Percentiles rank a stretch among this genome's conserved stretches.
These are phyloP conservation scores for Camelus bactrianus DNA, from an alignment of 2,113 vertebrate genomes.

Conservation along the genomic window DNA sequence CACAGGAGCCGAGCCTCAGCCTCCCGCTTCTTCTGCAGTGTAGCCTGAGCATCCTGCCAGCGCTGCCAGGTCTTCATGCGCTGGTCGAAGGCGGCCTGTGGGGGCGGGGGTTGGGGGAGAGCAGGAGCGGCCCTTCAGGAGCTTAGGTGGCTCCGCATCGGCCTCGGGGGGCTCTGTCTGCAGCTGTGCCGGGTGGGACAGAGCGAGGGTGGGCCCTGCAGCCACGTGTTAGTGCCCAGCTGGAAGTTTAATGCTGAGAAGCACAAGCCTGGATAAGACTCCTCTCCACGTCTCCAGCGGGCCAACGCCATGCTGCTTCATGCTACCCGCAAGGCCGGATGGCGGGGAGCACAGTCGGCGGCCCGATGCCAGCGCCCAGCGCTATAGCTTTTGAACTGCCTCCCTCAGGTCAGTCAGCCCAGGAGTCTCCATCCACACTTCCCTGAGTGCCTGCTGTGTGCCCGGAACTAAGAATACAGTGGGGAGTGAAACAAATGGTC, in stretches of 20 bases:
- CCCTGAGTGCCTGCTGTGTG: not conserved
- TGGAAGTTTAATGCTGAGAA: not conserved
- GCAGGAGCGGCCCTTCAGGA: constrained; percentile 29
- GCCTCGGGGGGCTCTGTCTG: not conserved
- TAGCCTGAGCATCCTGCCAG: constrained; percentile 96
- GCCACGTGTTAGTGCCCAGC: constrained; percentile 33
- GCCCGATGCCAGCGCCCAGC: not conserved
- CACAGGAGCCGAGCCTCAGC: constrained; percentile 96
- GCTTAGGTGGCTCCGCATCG: not conserved
- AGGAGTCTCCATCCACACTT: not conserved
- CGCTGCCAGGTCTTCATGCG: constrained; percentile 98
- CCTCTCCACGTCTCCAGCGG: not conserved
- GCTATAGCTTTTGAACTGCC: not conserved
- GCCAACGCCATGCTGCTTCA: constrained; percentile 48
- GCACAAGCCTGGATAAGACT: constrained; percentile 58
- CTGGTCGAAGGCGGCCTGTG: constrained; percentile 96
- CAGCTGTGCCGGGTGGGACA: not conserved
- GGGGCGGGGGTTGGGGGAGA: not conserved
- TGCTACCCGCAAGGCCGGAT: not conserved
- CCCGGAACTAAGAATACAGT: not conserved
- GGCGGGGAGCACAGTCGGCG: not conserved
- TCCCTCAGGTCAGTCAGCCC: not conserved
- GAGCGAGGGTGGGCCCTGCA: constrained; percentile 45
- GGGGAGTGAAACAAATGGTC: not conserved
- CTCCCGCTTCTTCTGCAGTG: constrained; percentile 97